Evolutionary conservation across 2,113 vertebrate species (phyloP).

Genomic region (Isurus oxyrinchus): DNA sequence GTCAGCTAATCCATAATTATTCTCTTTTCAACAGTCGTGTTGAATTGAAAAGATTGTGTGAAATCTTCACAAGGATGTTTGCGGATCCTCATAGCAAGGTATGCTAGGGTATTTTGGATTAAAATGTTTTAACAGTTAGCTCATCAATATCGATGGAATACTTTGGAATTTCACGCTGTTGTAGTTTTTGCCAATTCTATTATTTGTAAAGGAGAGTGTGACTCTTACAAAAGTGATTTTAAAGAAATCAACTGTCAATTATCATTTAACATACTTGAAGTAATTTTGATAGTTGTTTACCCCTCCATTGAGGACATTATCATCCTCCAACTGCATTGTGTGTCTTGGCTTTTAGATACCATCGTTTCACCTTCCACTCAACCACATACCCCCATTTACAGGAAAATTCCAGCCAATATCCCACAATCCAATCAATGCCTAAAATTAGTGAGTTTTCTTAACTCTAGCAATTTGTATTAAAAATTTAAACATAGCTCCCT

Average conservation of each 20-base stretch:
- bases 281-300: background rate
- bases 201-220: background rate
- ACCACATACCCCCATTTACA: background rate
- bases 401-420: background rate
- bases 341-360: background rate
- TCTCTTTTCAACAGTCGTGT: constrained; percentile 69
- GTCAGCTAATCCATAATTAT: constrained; percentile 8
- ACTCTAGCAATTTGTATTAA: background rate
- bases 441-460: background rate
- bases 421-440: background rate
- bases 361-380: background rate
- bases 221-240: background rate
- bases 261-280: background rate
- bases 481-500: background rate
- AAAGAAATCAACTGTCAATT: background rate
- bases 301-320: background rate
- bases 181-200: background rate
- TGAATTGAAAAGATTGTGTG: constrained; percentile 93
- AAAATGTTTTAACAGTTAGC: constrained; percentile 45
- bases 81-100: constrained; percentile 99
- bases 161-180: background rate
- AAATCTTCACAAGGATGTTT: constrained; percentile 99
- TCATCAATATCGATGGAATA: constrained; percentile 37
- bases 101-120: constrained; percentile 50
- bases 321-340: background rate